Evolutionary conservation across 2,797 vertebrate species (phyloP).

Genomic region (Acropternis orthonyx): DNA sequence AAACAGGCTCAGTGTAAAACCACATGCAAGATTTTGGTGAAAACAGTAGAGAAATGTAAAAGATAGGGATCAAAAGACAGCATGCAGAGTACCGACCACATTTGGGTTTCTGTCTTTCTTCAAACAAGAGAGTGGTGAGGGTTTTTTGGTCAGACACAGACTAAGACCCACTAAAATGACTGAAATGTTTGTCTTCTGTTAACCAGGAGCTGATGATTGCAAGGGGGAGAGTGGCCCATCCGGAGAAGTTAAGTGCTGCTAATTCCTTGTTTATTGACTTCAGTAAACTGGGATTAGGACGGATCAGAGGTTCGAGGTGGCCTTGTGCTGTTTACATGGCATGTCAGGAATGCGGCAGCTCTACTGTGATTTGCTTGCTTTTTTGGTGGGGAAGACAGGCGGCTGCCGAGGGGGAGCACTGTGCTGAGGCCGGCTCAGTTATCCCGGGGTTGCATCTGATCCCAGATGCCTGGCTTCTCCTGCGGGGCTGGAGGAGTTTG

Average conservation of each 20-base stretch:
- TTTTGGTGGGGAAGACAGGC: background rate
- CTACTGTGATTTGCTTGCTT: background rate
- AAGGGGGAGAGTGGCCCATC: background rate
- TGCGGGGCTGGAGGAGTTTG: background rate
- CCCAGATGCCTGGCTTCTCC: background rate
- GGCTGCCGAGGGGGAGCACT: background rate
- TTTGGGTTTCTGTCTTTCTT: background rate
- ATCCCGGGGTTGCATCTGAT: background rate
- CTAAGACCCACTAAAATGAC: background rate
- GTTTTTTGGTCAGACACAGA: background rate
- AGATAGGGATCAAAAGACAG: background rate
- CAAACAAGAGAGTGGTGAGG: background rate
- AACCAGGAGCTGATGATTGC: background rate
- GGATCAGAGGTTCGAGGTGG: background rate
- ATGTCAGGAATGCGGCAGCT: slow-evolving; percentile 14
- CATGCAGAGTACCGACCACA: accelerated
- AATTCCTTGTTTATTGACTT: slow-evolving; percentile 38
- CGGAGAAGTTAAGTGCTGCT: background rate
- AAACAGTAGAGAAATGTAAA: background rate
- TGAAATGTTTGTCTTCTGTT: background rate
- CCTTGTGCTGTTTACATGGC: background rate
- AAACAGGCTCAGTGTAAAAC: background rate
- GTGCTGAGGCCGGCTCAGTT: background rate
- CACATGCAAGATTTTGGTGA: background rate
- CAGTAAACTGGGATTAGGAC: background rate